Conservation (phyloP, 2,888 invertebrate species). For the Cephus nigrinus region DNA sequence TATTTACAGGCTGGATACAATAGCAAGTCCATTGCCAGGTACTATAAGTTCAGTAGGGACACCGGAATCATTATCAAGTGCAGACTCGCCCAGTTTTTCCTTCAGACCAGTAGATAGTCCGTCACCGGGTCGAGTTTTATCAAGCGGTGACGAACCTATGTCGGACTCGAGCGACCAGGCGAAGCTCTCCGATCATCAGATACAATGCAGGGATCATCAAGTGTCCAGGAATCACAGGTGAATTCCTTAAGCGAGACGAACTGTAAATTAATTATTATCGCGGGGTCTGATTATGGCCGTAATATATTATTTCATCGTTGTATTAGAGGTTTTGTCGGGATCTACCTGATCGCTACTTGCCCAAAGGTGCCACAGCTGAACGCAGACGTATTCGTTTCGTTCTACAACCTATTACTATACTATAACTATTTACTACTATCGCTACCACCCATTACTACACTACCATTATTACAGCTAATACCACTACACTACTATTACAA, state of each 20-base stretch:
- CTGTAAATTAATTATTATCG: constrained; percentile 4
- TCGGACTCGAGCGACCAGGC: constrained; percentile 49
- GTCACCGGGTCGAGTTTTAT: constrained; percentile 65
- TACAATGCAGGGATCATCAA: constrained; percentile 15
- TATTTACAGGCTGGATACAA: constrained; percentile 50
- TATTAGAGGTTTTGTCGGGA: constrained; percentile 8
- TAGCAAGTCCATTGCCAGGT: constrained; percentile 68
- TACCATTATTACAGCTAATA: background rate
- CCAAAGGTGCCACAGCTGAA: constrained; percentile 38
- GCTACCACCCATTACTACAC: background rate
- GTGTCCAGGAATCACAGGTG: background rate
- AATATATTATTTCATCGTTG: constrained; percentile 20
- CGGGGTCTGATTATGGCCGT: constrained; percentile 8
- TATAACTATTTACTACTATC: background rate
- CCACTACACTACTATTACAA: background rate
- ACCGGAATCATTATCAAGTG: constrained; percentile 73
- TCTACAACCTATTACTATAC: background rate
- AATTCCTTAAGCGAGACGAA: background rate
- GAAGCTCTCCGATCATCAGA: constrained; percentile 40
- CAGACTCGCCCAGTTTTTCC: constrained; percentile 72
- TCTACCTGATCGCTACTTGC: constrained; percentile 34
- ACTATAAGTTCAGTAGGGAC: constrained; percentile 72
- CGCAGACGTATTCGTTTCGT: constrained; percentile 22
- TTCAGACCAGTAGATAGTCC: constrained; percentile 71
- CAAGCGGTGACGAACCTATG: constrained; percentile 63